Evolutionary conservation across 2,797 vertebrate genomes (phyloP).

Genomic region (Sebastes vulpes): DNA sequence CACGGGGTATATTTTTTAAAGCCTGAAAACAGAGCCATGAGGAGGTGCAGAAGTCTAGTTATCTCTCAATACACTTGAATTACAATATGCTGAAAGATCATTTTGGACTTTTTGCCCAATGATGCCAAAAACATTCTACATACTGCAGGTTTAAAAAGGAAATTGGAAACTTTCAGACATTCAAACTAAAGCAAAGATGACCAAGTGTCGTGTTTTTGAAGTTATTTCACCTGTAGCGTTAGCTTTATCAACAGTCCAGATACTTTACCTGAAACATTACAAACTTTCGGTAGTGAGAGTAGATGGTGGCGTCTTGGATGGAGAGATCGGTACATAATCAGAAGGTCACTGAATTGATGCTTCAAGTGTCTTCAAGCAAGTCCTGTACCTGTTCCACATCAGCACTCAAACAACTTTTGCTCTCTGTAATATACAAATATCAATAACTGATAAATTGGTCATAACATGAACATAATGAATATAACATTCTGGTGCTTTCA

Average conservation of each 20-base stretch:
- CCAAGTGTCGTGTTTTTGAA: not conserved
- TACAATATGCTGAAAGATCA: no score
- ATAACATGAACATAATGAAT: not conserved
- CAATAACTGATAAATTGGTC: not conserved
- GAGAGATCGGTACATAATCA: not conserved
- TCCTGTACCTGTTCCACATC: not conserved
- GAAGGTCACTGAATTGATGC: not conserved
- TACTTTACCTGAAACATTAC: not conserved
- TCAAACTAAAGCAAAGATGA: not conserved
- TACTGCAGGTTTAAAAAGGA: no score
- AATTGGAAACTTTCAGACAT: not conserved
- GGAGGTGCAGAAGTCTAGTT: no score
- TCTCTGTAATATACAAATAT: not conserved
- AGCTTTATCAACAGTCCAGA: not conserved
- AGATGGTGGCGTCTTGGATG: not conserved
- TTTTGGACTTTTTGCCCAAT: no score
- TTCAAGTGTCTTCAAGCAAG: not conserved
- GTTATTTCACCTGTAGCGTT: not conserved
- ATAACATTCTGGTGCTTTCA: not conserved
- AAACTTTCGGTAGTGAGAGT: no score
- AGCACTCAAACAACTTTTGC: not conserved
- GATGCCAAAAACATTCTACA: no score
- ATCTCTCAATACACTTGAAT: no score
- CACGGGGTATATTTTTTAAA: no score
- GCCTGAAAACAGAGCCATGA: no score